Evolutionary conservation across 1,140 invertebrate species (phyloP).

Genomic region (Drosophila gunungcola): DNA sequence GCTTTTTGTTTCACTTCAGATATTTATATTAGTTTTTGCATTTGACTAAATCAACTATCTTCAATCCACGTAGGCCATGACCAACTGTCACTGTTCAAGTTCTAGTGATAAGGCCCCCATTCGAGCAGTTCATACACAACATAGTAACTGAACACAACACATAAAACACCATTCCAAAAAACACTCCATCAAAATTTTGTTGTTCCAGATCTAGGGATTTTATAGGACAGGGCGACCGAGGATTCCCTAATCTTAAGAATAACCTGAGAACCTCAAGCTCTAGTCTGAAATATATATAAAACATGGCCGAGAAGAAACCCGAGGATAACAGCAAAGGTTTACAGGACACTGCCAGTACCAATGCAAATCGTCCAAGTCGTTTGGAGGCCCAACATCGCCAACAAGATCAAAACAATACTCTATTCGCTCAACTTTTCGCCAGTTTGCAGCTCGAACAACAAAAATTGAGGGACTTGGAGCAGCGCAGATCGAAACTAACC

Average conservation of each 20-base stretch:
- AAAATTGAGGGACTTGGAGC: constrained; percentile 41
- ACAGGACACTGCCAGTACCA: background rate
- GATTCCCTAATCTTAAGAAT: background rate
- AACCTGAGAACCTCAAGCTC: background rate
- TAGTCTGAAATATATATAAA: background rate
- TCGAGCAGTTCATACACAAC: background rate
- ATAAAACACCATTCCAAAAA: background rate
- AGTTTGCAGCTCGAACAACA: constrained; percentile 42
- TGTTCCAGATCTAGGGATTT: background rate
- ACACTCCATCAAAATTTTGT: background rate
- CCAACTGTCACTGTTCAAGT: background rate
- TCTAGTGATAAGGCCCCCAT: background rate
- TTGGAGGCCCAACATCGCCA: background rate
- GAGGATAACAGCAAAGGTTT: background rate
- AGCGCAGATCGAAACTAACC: constrained; percentile 15
- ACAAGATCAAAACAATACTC: background rate
- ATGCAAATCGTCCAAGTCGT: background rate
- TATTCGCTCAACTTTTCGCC: constrained; percentile 25
- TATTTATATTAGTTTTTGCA: no score
- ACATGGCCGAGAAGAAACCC: background rate
- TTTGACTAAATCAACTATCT: no score
- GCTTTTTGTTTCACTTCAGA: no score
- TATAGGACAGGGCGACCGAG: background rate
- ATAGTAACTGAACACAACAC: background rate
- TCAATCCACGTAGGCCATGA: background rate